These are phyloP conservation scores for Arctocebus calabarensis DNA, from an alignment of 2,797 vertebrate species.

Conservation along the genomic window DNA sequence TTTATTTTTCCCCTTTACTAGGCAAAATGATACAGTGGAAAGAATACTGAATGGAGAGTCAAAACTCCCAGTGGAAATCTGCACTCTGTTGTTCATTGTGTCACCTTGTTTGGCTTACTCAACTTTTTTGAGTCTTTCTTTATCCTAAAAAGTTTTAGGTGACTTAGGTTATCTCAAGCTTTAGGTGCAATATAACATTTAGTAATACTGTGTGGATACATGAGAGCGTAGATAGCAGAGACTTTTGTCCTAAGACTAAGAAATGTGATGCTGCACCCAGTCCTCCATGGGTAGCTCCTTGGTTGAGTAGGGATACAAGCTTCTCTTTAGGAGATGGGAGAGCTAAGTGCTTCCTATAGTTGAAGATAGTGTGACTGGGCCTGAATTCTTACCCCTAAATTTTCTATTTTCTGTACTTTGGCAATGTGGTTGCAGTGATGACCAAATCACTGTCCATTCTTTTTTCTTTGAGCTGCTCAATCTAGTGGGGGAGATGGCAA, in stretches of 20 bases:
- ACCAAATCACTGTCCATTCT: not conserved
- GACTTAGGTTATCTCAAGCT: not conserved
- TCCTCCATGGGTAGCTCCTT: not conserved
- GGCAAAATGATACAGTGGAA: conserved; percentile 11
- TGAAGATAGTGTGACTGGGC: not conserved
- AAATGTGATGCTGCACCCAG: not conserved
- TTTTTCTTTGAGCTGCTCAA: not conserved
- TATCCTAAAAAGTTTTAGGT: not conserved
- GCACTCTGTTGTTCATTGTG: not conserved
- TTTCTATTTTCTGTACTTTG: not conserved
- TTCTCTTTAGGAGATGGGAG: not conserved
- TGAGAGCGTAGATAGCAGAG: not conserved
- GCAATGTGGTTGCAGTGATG: not conserved
- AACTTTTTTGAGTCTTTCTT: conserved; percentile 24
- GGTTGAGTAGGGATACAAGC: not conserved
- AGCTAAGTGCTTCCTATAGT: not conserved
- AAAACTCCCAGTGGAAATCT: not conserved
- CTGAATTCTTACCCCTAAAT: not conserved
- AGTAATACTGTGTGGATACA: not conserved
- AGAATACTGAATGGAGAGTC: not conserved
- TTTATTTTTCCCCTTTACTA: conserved; percentile 22
- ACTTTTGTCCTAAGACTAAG: not conserved
- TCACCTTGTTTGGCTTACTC: conserved; percentile 5
- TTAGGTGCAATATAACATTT: not conserved
- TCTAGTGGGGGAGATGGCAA: not conserved